Percentiles rank a stretch among this genome's conserved stretches.
These are phyloP conservation scores for Eumacrocentrus americanus DNA, from an alignment of 2,888 invertebrate genomes.

Conservation along the genomic window DNA sequence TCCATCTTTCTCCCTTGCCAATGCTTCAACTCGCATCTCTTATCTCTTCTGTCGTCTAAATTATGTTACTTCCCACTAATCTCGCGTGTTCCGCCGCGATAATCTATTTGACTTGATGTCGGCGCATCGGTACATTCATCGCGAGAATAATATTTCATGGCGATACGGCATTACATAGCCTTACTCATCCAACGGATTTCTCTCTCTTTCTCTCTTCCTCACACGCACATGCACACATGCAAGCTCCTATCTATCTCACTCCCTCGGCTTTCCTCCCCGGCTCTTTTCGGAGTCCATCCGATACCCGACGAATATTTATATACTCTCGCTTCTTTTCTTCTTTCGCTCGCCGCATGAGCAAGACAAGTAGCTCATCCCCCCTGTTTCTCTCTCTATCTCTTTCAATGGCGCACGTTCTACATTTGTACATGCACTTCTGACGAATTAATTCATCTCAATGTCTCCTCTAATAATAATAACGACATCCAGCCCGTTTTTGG, in stretches of 20 bases:
- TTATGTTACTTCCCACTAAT: neutral
- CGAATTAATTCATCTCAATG: conserved; percentile 7
- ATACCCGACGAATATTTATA: conserved; percentile 27
- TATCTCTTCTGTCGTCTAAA: neutral
- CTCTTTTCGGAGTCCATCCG: conserved; percentile 32
- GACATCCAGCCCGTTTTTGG: neutral
- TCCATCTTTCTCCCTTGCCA: conserved; percentile 19
- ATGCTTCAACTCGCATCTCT: neutral
- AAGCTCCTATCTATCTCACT: conserved; percentile 6
- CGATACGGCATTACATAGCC: conserved; percentile 27
- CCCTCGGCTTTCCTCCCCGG: conserved; percentile 24
- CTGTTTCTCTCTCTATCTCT: no score
- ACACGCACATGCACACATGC: neutral
- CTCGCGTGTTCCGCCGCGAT: conserved; percentile 1
- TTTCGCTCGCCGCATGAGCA: conserved; percentile 6
- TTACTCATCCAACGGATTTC: conserved; percentile 16
- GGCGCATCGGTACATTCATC: conserved; percentile 5
- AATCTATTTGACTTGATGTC: no score
- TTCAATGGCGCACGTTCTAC: conserved; percentile 17
- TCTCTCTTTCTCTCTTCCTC: conserved; percentile 15
- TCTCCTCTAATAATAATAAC: neutral
- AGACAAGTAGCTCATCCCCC: no score
- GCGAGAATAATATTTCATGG: conserved; percentile 18
- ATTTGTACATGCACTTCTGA: conserved; percentile 17
- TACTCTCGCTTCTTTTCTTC: conserved; percentile 12